phyloP scores from a whole-genome alignment of 2,888 invertebrate species.

The Diplolepis rosae region DNA sequence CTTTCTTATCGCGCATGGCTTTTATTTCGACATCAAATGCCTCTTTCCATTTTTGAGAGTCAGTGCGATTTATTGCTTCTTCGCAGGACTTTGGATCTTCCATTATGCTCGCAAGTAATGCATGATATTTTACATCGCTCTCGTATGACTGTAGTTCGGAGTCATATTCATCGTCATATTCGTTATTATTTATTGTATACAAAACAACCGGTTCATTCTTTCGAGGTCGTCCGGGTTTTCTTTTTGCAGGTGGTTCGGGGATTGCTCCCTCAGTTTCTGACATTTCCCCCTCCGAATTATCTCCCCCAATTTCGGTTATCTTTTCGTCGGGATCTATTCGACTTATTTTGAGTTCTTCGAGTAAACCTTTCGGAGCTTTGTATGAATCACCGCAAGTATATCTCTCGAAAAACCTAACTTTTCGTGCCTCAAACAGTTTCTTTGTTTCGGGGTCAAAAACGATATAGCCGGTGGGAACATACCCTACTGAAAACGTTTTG shows the following conservation, averaged over 20 bases:
- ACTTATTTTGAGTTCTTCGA: background rate
- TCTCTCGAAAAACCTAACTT: constrained; percentile 49
- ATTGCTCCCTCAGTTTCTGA: background rate
- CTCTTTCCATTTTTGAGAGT: background rate
- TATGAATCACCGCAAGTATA: constrained; percentile 47
- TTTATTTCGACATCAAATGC: background rate
- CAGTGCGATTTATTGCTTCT: background rate
- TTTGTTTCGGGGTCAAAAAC: constrained; percentile 41
- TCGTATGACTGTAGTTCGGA: background rate
- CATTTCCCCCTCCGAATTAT: background rate
- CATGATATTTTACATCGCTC: background rate
- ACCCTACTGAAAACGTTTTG: background rate
- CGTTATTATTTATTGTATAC: background rate
- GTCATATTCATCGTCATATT: background rate
- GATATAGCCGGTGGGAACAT: constrained; percentile 35
- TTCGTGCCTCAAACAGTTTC: constrained; percentile 44
- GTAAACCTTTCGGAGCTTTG: background rate
- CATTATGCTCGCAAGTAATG: background rate
- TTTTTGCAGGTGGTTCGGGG: no score
- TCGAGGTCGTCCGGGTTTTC: background rate
- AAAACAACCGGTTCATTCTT: background rate
- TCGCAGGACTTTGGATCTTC: background rate
- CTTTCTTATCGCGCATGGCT: background rate
- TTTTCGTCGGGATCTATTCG: background rate
- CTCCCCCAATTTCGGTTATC: constrained; percentile 20